Conservation (phyloP, 2,888 invertebrate genomes). For the Deilephila porcellus region DNA sequence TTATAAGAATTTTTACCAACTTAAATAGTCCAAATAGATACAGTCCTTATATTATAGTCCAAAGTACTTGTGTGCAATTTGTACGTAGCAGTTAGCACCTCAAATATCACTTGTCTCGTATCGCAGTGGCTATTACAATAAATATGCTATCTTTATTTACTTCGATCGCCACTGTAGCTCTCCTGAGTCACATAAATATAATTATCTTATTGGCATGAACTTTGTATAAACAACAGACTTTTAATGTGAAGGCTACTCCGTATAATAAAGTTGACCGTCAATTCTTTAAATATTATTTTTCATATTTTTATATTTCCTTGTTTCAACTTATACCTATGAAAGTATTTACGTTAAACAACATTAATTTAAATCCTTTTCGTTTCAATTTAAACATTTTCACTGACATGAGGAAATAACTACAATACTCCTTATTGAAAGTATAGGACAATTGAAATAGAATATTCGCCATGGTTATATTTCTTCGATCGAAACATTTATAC, state of each 20-base stretch:
- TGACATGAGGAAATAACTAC: too few species aligned
- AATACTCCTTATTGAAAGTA: too few species aligned
- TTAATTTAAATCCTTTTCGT: background rate
- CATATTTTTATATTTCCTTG: conserved; percentile 8
- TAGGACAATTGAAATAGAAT: too few species aligned
- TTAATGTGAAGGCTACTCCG: background rate
- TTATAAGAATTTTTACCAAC: background rate
- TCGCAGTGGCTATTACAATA: conserved; percentile 5
- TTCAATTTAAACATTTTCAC: background rate
- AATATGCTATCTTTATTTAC: conserved; percentile 16
- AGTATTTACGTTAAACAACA: background rate
- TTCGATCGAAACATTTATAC: too few species aligned
- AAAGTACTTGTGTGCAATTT: background rate
- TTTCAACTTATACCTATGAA: background rate
- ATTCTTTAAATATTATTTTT: background rate
- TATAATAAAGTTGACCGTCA: conserved; percentile 1
- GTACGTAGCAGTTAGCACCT: background rate
- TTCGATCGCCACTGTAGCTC: background rate
- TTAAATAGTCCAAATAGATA: background rate
- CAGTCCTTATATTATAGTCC: too few species aligned
- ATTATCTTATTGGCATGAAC: conserved; percentile 27
- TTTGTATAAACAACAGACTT: conserved; percentile 2
- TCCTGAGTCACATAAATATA: conserved; percentile 14
- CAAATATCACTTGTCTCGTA: conserved; percentile 19
- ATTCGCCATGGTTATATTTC: too few species aligned